Base-by-base conservation (phyloP, 2,888 invertebrate species). In the Drosophila barbarae region DNA sequence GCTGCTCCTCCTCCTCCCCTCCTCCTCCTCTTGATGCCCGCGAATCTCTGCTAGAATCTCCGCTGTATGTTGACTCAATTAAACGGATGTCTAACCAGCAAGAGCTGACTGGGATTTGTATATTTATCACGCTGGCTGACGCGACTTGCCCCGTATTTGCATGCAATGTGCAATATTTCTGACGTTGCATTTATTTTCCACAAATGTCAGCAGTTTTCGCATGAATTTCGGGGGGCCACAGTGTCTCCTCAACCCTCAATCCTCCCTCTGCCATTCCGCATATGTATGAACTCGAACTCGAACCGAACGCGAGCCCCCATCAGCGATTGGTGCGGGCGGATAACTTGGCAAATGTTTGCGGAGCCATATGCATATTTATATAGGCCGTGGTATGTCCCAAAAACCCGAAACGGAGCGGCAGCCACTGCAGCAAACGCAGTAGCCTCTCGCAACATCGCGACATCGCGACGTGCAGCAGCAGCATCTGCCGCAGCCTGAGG, bases 141-240 rank as follows among this genome's bases (percentile, higher is more conserved):
- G 61, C 64, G 46, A 50, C 52, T 47, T 50, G 67, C 49, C 56
- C 34, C 32, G 38, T 66, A 77, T 78, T 77, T 77, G 71, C 73
- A 72, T 79, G 76, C 78, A 79, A 80, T 76, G 73, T 71, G 64
- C 60, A 76, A 77, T 78, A 68, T 63, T 71, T 69, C 75, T 78
- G 78, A 79, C 78, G 67, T 51, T 71, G 79, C 81, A 72, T 78
- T 79, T 78, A 78, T 79, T 73, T 77, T 68, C 60, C 34, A 60
- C 42, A 75, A 81, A 78, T 79, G 77, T 81, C 79, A 79, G 81
- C 79, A 77, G 54, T 65, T 81, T 78, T 76, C 73, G 58, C 81
- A 75, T 75, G 81, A 73, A 77, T 81, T 78, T 77, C 38, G 60
- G 54, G 63, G 30, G 18, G 44, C 9, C 28, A 7, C 13, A 13